Base-by-base conservation (phyloP, 2,888 invertebrate species). In the Heteropelma amictum region DNA sequence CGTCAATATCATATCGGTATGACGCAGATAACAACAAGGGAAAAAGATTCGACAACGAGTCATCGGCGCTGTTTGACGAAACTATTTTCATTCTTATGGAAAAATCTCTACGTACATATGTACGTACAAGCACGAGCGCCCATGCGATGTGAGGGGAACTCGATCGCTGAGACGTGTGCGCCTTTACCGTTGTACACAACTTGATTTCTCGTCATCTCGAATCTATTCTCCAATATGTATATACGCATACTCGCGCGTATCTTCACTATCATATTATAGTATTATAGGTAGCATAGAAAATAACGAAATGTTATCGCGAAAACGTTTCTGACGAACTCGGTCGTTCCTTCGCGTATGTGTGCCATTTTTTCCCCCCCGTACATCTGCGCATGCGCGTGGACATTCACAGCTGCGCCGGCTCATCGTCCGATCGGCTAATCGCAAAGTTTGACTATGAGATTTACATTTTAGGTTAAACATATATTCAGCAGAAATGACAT, bases 281-380 rank as follows among this genome's bases (percentile, higher is more conserved):
- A n/a, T 33, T 19, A 19, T 17, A 7, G 53, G 8, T 30, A 19
- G 7, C n/a, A 19, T 0, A 17, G n/a, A 28, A 40, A 30, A n/a
- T 60, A 28, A 60, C 60, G 60, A 45, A 60, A 58, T 19, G 40
- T 17, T 26, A 26, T 23, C 26, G 17, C 26, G 10, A 14, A 23
- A 12, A 12, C 38, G 26, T 23, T 26, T 8, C 17, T 42, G 30
- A 30, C 45, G 45, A 45, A 30, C 28, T 30, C 21, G 60, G 17
- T 42, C 30, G n/a, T 19, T 17, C 42, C 28, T 28, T 28, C 28
- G 21, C 58, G n/a, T 12, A 6, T 17, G n/a, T 47, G 19, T 47
- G n/a, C 23, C 12, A n/a, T 47, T 23, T 12, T 49, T 23, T 47
- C 10, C 30, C 5, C 30, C 17, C 14, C 6, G 10, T 26, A 40